Percentiles rank a stretch among this genome's conserved stretches.
These are phyloP conservation scores for Arrhopalites spinosus DNA, from an alignment of 2,888 invertebrate species.

Conservation along the genomic window DNA sequence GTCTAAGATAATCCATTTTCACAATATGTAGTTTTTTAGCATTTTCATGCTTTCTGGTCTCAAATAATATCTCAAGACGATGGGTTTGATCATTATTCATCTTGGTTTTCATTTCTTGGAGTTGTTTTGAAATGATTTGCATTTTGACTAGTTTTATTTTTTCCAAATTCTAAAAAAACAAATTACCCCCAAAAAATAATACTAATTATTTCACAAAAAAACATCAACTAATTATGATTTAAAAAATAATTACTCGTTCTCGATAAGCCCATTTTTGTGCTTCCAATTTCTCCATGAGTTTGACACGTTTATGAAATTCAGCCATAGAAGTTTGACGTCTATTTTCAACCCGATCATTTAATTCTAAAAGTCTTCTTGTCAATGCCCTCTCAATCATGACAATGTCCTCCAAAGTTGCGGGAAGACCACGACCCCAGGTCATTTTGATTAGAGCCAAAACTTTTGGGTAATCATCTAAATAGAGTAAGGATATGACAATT, in stretches of 20 bases:
- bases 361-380: conserved; percentile 69
- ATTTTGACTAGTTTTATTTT: conserved; percentile 72
- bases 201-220: too few species aligned
- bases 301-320: conserved; percentile 67
- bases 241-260: conserved; percentile 66
- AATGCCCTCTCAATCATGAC: conserved; percentile 72
- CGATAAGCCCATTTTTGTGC: conserved; percentile 81
- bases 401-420: conserved; percentile 68
- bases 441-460: conserved; percentile 69
- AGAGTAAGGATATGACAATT: conserved; percentile 56
- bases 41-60: conserved; percentile 65
- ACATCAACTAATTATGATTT: too few species aligned
- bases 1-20: conserved; percentile 59
- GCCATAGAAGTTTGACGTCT: conserved; percentile 60
- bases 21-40: conserved; percentile 66
- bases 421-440: conserved; percentile 69
- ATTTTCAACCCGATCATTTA: conserved; percentile 55
- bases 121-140: conserved; percentile 70
- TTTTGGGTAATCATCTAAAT: conserved; percentile 67
- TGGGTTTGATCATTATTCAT: conserved; percentile 61
- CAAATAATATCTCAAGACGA: conserved; percentile 63
- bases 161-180: conserved; percentile 63
- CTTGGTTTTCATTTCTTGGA: conserved; percentile 64
- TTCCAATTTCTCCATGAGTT: conserved; percentile 78
- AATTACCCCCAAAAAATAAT: too few species aligned